Evolutionary conservation across 2,888 invertebrate species (phyloP).

Genomic region (Plebejus melissa): DNA sequence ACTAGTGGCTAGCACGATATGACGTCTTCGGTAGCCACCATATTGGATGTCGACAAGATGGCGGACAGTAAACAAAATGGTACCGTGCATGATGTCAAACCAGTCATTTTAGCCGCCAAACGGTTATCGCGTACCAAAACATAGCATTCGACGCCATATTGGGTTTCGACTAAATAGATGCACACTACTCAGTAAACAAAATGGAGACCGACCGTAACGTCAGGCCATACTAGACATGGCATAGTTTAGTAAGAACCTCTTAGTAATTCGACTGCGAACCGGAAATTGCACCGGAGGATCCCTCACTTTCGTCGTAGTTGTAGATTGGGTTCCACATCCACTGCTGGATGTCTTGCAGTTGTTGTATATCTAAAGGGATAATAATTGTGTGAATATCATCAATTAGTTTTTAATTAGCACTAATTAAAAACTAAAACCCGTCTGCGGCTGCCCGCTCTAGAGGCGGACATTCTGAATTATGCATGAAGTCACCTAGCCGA

Average conservation of each 20-base stretch:
- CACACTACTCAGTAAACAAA: neutral
- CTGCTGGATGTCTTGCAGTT: slow-evolving; percentile 19
- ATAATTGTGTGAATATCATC: slow-evolving; percentile 11
- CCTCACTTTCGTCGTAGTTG: slow-evolving; percentile 25
- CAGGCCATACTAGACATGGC: neutral
- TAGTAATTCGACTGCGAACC: slow-evolving; percentile 16
- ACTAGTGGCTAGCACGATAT: neutral
- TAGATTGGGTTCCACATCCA: slow-evolving; percentile 26
- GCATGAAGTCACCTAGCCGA: neutral
- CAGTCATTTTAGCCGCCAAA: neutral
- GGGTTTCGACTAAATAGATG: neutral
- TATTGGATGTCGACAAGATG: neutral
- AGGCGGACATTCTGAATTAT: neutral
- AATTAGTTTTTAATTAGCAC: slow-evolving; percentile 2
- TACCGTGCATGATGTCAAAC: neutral
- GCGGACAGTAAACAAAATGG: neutral
- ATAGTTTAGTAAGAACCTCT: slow-evolving; percentile 13
- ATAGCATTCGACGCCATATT: neutral
- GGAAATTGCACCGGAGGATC: slow-evolving; percentile 13
- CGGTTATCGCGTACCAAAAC: neutral
- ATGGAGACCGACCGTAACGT: neutral
- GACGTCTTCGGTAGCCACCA: neutral
- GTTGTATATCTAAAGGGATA: slow-evolving; percentile 23
- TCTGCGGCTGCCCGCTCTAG: neutral
- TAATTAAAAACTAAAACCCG: slow-evolving; percentile 9